Conservation (phyloP, 2,113 vertebrate species). For the Macrotus californicus region DNA sequence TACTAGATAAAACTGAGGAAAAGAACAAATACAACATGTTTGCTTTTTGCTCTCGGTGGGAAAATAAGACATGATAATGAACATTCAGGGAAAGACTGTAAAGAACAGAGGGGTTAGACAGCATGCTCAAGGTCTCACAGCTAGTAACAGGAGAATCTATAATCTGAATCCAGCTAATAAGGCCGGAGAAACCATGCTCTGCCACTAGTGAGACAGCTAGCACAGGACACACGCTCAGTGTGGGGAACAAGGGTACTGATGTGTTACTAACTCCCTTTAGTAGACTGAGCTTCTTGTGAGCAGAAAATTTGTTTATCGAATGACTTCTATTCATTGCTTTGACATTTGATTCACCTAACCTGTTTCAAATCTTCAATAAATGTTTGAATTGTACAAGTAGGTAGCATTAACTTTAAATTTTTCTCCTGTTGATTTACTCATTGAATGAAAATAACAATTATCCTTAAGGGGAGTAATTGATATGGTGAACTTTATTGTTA, state of each 20-base stretch:
- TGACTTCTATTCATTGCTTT: background rate
- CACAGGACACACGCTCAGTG: background rate
- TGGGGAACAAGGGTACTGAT: too few relatives aligned
- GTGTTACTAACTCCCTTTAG: background rate
- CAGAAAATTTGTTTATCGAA: background rate
- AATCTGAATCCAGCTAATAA: background rate
- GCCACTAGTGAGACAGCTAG: background rate
- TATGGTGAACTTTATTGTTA: background rate
- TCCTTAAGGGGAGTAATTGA: background rate
- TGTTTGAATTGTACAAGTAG: background rate
- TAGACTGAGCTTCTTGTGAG: background rate
- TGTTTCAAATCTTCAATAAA: constrained; percentile 1
- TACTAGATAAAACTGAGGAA: background rate
- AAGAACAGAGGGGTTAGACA: background rate
- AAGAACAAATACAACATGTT: background rate
- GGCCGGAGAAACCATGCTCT: background rate
- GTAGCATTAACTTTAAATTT: background rate
- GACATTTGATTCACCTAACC: background rate
- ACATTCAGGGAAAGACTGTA: background rate
- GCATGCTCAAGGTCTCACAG: background rate
- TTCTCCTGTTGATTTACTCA: background rate
- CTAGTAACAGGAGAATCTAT: background rate
- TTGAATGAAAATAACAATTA: background rate
- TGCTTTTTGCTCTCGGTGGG: background rate
- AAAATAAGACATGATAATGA: background rate